These are phyloP conservation scores for Brachymystax lenok DNA, from an alignment of 2,797 vertebrate genomes.

Conservation along the genomic window DNA sequence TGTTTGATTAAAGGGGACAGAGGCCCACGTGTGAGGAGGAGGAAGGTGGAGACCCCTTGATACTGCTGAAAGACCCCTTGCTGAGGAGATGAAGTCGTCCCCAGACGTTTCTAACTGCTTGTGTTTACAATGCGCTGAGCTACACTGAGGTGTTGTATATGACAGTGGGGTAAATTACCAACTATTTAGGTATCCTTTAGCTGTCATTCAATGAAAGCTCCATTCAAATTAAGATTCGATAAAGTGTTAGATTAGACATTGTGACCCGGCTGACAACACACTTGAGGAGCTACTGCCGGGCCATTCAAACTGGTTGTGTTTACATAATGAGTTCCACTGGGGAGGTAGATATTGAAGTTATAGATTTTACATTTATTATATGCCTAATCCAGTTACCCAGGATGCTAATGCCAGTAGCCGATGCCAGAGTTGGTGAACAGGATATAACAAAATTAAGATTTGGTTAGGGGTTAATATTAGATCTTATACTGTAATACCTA, in stretches of 20 bases:
- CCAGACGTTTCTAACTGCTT: neutral
- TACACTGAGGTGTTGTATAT: neutral
- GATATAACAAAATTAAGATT: no score
- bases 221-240: neutral
- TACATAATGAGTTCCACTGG: no score
- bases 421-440: no score
- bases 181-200: neutral
- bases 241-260: neutral
- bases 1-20: neutral
- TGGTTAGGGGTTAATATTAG: no score
- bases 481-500: no score
- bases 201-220: neutral
- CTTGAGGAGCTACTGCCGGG: neutral
- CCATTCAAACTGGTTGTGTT: neutral
- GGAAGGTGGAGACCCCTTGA: neutral
- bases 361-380: neutral
- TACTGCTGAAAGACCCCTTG: neutral
- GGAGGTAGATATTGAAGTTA: no score
- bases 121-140: no score
- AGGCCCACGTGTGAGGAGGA: neutral
- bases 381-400: neutral
- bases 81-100: neutral
- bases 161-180: neutral
- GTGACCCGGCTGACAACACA: neutral
- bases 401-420: neutral